Conservation (phyloP, 1,140 invertebrate species). For the Brachionus plicatilis region DNA sequence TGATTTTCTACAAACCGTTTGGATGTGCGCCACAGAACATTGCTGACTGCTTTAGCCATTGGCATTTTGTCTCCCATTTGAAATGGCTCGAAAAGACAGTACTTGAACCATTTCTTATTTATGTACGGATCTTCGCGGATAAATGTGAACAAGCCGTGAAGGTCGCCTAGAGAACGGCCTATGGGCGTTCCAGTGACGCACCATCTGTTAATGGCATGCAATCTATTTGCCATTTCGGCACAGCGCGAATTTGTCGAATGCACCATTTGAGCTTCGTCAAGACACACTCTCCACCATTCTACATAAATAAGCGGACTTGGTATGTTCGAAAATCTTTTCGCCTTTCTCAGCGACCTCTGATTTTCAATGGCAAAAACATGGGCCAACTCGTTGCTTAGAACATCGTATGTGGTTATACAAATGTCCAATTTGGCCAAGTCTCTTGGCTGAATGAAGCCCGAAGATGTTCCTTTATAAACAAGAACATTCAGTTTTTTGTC, state of each 20-base stretch:
- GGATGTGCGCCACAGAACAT: conserved; percentile 66
- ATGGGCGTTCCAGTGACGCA: conserved; percentile 46
- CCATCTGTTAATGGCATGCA: conserved; percentile 66
- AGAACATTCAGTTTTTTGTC: conserved; percentile 42
- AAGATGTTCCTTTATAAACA: conserved; percentile 44
- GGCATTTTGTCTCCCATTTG: conserved; percentile 55
- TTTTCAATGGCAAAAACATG: conserved; percentile 49
- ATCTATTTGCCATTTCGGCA: conserved; percentile 63
- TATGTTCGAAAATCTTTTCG: conserved; percentile 61
- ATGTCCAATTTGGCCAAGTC: conserved; percentile 66
- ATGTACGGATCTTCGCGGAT: conserved; percentile 63
- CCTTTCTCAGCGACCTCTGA: conserved; percentile 57
- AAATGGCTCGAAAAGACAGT: conserved; percentile 61
- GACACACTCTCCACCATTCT: conserved; percentile 66
- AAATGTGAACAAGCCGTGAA: conserved; percentile 68
- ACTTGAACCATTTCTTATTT: conserved; percentile 60
- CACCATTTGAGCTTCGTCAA: conserved; percentile 73
- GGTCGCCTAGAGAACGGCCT: conserved; percentile 54
- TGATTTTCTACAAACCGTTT: conserved; percentile 65
- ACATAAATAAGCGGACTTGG: conserved; percentile 63
- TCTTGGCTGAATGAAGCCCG: conserved; percentile 64
- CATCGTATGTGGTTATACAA: conserved; percentile 68
- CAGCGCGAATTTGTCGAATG: conserved; percentile 46
- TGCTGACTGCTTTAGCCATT: conserved; percentile 59
- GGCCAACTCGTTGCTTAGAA: conserved; percentile 60